These are phyloP conservation scores for Brachionus manjavacas DNA, from an alignment of 1,140 invertebrate genomes.

Conservation along the genomic window DNA sequence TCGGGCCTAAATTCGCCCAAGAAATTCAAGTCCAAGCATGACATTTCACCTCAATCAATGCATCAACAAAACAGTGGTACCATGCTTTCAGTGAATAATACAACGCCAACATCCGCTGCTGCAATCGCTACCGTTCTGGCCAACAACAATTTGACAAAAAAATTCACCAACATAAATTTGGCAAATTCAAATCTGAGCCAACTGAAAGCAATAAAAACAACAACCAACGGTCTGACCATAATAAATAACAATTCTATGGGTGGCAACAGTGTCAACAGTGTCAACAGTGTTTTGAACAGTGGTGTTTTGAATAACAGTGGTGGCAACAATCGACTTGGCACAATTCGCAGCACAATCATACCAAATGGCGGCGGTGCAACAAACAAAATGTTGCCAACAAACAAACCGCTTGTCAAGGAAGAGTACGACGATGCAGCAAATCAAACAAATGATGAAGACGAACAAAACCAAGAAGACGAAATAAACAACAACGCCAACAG, in stretches of 20 bases:
- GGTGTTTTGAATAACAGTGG: too few relatives aligned
- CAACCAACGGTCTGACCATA: neutral
- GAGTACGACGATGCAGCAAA: neutral
- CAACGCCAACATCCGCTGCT: neutral
- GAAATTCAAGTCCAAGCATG: slow-evolving; percentile 3
- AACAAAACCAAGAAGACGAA: neutral
- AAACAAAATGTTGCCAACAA: neutral
- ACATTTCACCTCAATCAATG: neutral
- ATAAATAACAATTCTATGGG: neutral
- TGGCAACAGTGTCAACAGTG: neutral
- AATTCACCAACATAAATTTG: slow-evolving; percentile 24
- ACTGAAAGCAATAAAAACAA: slow-evolving; percentile 7
- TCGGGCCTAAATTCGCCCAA: neutral
- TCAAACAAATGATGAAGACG: slow-evolving; percentile 26
- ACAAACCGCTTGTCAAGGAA: neutral
- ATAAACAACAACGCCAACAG: neutral
- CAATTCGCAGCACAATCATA: neutral
- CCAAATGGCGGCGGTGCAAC: neutral
- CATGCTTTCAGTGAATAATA: neutral
- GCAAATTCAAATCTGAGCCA: slow-evolving; percentile 7
- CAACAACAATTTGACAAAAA: neutral
- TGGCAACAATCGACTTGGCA: neutral
- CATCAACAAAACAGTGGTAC: neutral
- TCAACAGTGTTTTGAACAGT: too few relatives aligned
- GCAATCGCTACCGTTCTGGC: neutral